Conservation (phyloP, 2,797 vertebrate genomes). For the Myotis daubentonii region DNA sequence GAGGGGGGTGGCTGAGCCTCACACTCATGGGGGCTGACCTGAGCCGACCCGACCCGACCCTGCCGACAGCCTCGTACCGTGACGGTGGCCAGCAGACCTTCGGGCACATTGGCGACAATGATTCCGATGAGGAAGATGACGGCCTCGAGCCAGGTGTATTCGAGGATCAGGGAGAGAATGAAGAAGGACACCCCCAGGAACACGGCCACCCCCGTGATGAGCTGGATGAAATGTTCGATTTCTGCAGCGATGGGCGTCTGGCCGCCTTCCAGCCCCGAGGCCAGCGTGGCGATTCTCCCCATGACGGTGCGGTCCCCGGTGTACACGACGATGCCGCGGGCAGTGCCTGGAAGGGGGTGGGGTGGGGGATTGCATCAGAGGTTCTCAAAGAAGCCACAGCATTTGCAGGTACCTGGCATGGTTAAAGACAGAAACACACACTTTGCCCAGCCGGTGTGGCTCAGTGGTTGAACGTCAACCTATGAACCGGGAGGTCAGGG, state of each 20-base stretch:
- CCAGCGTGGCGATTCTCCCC: slow-evolving; percentile 96
- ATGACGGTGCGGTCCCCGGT: slow-evolving; percentile 97
- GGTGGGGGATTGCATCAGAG: rapidly evolving
- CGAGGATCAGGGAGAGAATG: slow-evolving; percentile 95
- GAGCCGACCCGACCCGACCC: too few relatives aligned
- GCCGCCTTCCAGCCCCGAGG: slow-evolving; percentile 95
- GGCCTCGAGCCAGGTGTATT: slow-evolving; percentile 96
- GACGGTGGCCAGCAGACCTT: slow-evolving; percentile 96
- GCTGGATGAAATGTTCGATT: slow-evolving; percentile 97
- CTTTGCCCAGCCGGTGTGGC: too few relatives aligned
- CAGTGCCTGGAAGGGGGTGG: slow-evolving; percentile 90
- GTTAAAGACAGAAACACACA: neutral
- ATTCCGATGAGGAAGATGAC: slow-evolving; percentile 99
- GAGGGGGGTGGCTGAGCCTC: rapidly evolving
- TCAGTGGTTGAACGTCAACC: too few relatives aligned
- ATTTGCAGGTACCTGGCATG: rapidly evolving
- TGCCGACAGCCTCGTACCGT: slow-evolving; percentile 88
- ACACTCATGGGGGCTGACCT: rapidly evolving
- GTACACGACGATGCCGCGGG: slow-evolving; percentile 94
- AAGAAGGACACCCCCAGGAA: slow-evolving; percentile 96
- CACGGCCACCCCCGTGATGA: slow-evolving; percentile 97
- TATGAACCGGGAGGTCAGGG: too few relatives aligned
- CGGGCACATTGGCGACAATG: slow-evolving; percentile 97
- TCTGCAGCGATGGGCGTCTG: slow-evolving; percentile 95
- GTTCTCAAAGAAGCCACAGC: neutral